A percentile compares a stretch with the other conserved stretches of the same genome.
Evolutionary conservation across 1,140 invertebrate genomes (phyloP).

Genomic region (Harpegnathos saltator): DNA sequence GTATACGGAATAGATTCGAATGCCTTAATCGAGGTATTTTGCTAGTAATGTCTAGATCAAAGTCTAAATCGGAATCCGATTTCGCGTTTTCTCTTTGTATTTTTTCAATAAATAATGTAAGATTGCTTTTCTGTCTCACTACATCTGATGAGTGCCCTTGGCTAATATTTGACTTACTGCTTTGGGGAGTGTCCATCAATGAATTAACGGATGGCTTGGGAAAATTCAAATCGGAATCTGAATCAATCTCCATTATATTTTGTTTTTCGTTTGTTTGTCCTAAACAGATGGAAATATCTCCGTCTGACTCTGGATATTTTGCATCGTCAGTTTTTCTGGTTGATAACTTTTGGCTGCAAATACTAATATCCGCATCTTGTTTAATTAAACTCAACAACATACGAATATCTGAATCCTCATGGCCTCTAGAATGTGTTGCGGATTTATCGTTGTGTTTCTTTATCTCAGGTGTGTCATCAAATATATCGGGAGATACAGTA

Average conservation of each 20-base stretch:
- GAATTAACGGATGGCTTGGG: background rate
- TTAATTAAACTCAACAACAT: slow-evolving; percentile 53
- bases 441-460: background rate
- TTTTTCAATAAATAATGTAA: slow-evolving; percentile 78
- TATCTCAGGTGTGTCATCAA: slow-evolving; percentile 58
- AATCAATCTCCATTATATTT: slow-evolving; percentile 17
- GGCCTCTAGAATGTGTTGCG: background rate
- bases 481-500: slow-evolving; percentile 67
- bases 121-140: slow-evolving; percentile 68
- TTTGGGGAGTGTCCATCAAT: slow-evolving; percentile 4
- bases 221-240: slow-evolving; percentile 17
- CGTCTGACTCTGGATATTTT: background rate
- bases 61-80: slow-evolving; percentile 65
- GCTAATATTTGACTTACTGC: slow-evolving; percentile 8
- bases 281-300: background rate
- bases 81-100: slow-evolving; percentile 71
- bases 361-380: slow-evolving; percentile 41
- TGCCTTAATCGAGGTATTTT: slow-evolving; percentile 9
- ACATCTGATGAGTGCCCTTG: background rate
- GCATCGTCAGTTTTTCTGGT: background rate
- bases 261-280: slow-evolving; percentile 16
- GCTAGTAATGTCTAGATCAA: slow-evolving; percentile 61
- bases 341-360: slow-evolving; percentile 11
- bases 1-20: slow-evolving; percentile 75
- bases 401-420: slow-evolving; percentile 57